A percentile compares a stretch with the other conserved stretches of the same genome.
These are phyloP conservation scores for Ammodytes marinus DNA, from an alignment of 2,113 vertebrate genomes.

Conservation along the genomic window DNA sequence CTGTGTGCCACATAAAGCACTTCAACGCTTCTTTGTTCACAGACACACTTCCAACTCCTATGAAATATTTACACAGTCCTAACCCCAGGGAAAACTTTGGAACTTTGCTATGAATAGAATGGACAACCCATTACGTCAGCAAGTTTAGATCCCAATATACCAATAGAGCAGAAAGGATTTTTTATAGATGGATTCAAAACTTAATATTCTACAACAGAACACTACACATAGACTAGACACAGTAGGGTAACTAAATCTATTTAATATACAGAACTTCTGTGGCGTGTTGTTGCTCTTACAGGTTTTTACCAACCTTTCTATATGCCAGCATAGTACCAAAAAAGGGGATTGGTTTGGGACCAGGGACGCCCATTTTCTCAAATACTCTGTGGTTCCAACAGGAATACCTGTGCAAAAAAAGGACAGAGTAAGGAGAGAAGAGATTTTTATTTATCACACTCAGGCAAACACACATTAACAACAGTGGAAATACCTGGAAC, in stretches of 20 bases:
- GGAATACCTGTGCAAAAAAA: constrained; percentile 56
- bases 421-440: neutral
- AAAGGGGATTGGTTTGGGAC: constrained; percentile 75
- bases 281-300: neutral
- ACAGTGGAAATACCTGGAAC: neutral
- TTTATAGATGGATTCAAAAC: no score
- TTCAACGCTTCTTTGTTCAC: neutral
- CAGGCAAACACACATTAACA: neutral
- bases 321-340: constrained; percentile 70
- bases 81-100: neutral
- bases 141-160: neutral
- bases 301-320: constrained; percentile 56
- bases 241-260: no score
- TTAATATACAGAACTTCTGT: neutral
- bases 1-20: neutral
- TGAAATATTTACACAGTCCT: neutral
- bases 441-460: neutral
- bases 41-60: neutral
- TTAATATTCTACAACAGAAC: no score
- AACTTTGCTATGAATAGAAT: no score
- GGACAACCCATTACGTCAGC: neutral
- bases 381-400: constrained; percentile 79
- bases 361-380: constrained; percentile 84
- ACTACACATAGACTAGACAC: no score
- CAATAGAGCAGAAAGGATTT: neutral